A percentile compares a stretch with the other conserved stretches of the same genome.
Conservation (phyloP, 2,797 vertebrate genomes). For the Muscicapa comitata region DNA sequence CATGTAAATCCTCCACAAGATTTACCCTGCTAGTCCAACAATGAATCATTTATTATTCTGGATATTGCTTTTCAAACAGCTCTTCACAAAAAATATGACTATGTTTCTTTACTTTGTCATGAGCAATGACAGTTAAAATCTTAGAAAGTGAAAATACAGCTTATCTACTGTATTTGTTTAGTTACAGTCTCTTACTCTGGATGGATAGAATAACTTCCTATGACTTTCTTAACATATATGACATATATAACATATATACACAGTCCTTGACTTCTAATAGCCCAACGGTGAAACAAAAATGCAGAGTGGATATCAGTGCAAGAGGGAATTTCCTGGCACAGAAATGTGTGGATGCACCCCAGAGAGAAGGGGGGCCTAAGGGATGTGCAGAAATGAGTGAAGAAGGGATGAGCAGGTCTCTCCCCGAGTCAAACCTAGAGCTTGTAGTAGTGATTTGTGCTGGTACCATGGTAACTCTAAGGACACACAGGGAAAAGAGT, state of each 20-base stretch:
- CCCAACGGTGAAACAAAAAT: neutral
- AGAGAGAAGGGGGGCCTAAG: neutral
- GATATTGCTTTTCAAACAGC: neutral
- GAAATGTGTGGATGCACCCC: neutral
- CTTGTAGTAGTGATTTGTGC: neutral
- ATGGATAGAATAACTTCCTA: neutral
- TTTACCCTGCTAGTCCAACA: neutral
- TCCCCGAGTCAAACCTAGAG: neutral
- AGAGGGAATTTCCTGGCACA: neutral
- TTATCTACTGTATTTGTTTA: neutral
- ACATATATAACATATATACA: too few relatives aligned
- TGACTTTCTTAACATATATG: neutral
- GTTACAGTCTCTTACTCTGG: neutral
- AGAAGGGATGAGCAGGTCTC: neutral
- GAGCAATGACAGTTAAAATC: neutral
- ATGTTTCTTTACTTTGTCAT: neutral
- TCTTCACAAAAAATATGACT: neutral
- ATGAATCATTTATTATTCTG: neutral
- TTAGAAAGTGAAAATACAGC: neutral
- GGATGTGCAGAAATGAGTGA: neutral
- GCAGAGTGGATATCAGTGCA: neutral
- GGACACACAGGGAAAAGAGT: neutral
- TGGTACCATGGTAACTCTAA: constrained; percentile 1
- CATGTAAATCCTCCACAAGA: neutral
- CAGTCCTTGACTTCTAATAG: neutral